Base-by-base conservation (phyloP, 2,797 vertebrate species). In the Cyprinella venusta region DNA sequence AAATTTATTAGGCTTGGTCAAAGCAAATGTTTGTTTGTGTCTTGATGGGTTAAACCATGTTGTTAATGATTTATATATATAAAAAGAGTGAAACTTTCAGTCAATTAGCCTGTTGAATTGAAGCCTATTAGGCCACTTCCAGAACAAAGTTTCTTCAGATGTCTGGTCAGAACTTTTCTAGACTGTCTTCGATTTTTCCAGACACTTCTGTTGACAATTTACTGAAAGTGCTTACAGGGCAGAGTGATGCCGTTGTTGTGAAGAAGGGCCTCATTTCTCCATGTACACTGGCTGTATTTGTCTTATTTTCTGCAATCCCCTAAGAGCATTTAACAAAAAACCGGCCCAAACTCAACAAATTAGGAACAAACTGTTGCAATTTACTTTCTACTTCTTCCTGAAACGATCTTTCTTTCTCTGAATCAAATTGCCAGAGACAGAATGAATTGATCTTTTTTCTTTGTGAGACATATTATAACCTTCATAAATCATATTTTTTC, bases 251-350 rank as follows among this genome's bases (percentile, higher is more conserved):
- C 12, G 24, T 74, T 54, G 70, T 76, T 84, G 68, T 79, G 75
- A 74, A 82, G 81, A 68, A 78, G 69, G 70, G 85, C 82, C 76
- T 54, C 45, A 64, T 84, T 86, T 87, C 48, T 40, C 83, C 81
- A 70, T 79, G 71, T 76, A 88, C 77, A 63, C 83, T 54, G 38
- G 24, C 77, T 87, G 72, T 80, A 85, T 86, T 88, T 85, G 77
- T 86, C 87, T 79, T 74, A 80, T 87, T 88, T 88, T 80, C 61
- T 19, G 38, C 80, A 54, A 50, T 63, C 56, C 45, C 21, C 30
- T 52, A 63, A 76, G 76, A 50, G 48, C 65, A 65, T 84, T 86
- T 72, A 67, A 64, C 15, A 36, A 68, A 48, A 42, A 71, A 86
- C 72, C 13, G 82, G 18, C 56, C 21, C 59, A 69, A 79, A 80